Evolutionary conservation across 2,797 vertebrate genomes (phyloP), one percentile per base, ranked within the genome.

Genomic region (Syncerus caffer): DNA sequence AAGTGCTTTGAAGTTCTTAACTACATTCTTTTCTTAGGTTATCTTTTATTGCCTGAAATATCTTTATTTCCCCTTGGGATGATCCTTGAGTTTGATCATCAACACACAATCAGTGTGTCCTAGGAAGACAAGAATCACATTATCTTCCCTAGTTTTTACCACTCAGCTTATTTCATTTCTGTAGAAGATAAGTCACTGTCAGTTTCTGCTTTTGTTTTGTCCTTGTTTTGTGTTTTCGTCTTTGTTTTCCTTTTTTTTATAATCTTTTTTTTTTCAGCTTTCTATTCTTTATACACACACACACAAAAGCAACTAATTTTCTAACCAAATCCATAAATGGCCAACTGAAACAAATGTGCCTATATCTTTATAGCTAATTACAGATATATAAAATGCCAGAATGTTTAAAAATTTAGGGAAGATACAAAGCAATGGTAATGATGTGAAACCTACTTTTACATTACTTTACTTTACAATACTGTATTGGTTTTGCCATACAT

Each of bases 341-440:
- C 45, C 86, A 80, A 85, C 53, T 86, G 84, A 74, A 82, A 92
- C n/a, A 67, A 90, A 91, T 15, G 4, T 23, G 64, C 21, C 25
- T 11, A 1, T 16, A 79, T 71, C 85, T 89, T 92, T 86, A 93
- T 42, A 12, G 76, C 91, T 60, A 71, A 78, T 89, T 90, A 85
- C 7, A 94, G 42, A 47, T 21, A 45, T 7, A 58, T 31, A 83
- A 90, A 87, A 23, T 84, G 62, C 38, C 62, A 90, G 83, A 71
- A 51, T 79, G 79, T 57, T 92, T 96, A 38, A 34, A 93, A 58
- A 92, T 85, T 85, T 86, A 88, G 71, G 31, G 27, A 91, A 95
- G 93, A 57, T 23, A 83, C 12, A 89, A 93, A 92, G 84, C 15
- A 79, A 82, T 13, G 84, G 21, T 62, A 79, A 90, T n/a, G 74